Evolutionary conservation across 2,888 invertebrate species (phyloP).

Genomic region (Brachycybe producta): DNA sequence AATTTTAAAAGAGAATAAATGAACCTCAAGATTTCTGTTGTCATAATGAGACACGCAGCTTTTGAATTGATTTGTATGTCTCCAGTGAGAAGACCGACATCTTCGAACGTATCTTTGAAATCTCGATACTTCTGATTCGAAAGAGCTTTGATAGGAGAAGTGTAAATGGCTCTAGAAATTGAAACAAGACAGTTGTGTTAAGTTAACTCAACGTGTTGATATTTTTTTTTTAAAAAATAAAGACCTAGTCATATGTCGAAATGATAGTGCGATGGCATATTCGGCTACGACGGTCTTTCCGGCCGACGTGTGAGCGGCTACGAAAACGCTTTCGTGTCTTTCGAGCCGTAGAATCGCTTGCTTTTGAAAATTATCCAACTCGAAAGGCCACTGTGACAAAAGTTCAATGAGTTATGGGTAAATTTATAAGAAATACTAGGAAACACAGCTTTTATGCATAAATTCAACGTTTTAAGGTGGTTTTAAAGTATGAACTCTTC

Average conservation of each 20-base stretch:
- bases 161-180: conserved; percentile 67
- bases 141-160: conserved; percentile 96
- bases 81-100: conserved; percentile 86
- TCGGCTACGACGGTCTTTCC: conserved; percentile 99
- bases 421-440: conserved; percentile 2
- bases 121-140: conserved; percentile 99
- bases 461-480: no score
- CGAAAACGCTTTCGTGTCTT: conserved; percentile 88
- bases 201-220: not conserved
- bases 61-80: conserved; percentile 90
- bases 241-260: conserved; percentile 77
- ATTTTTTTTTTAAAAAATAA: not conserved
- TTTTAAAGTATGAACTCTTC: no score
- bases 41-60: conserved; percentile 95
- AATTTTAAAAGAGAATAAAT: not conserved
- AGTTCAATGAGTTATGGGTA: conserved; percentile 1
- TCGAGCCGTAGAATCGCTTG: conserved; percentile 90
- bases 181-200: not conserved
- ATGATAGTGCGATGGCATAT: conserved; percentile 93
- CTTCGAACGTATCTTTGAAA: conserved; percentile 75
- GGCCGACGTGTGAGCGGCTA: conserved; percentile 98
- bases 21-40: conserved; percentile 84
- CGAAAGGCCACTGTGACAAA: conserved; percentile 56
- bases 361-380: conserved; percentile 93
- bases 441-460: no score